Conservation (phyloP, 2,888 invertebrate genomes). For the Morpho helenor region DNA sequence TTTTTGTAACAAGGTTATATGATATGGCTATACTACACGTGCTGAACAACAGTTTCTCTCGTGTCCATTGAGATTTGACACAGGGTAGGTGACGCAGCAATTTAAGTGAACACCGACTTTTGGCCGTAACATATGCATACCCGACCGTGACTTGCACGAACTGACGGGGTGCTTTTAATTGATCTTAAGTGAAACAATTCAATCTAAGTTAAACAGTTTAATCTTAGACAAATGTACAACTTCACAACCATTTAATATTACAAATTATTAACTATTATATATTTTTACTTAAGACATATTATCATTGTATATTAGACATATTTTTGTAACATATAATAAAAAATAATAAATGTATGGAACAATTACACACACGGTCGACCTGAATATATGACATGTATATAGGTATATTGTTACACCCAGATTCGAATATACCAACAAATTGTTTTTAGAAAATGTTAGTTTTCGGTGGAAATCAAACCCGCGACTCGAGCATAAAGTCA, state of each 20-base stretch:
- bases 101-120: conserved; percentile 41
- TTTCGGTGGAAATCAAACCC: too few relatives aligned
- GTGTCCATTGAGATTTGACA: conserved; percentile 73
- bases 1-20: conserved; percentile 4
- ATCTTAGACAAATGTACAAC: conserved; percentile 1
- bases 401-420: too few relatives aligned
- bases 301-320: too few relatives aligned
- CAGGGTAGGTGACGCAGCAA: conserved; percentile 64
- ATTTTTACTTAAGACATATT: too few relatives aligned
- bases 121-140: conserved; percentile 57
- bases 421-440: too few relatives aligned
- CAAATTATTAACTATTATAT: neutral
- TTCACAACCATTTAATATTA: neutral
- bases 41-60: conserved; percentile 55
- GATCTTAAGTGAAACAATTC: conserved; percentile 59
- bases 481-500: too few relatives aligned
- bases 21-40: conserved; percentile 42
- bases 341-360: too few relatives aligned
- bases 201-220: conserved; percentile 30
- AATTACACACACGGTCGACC: too few relatives aligned
- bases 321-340: too few relatives aligned
- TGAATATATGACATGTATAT: too few relatives aligned
- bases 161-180: conserved; percentile 67
- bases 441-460: too few relatives aligned
- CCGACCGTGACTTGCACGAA: conserved; percentile 58